Evolutionary conservation across 2,113 vertebrate species (phyloP).

Genomic region (Probosciger aterrimus): DNA sequence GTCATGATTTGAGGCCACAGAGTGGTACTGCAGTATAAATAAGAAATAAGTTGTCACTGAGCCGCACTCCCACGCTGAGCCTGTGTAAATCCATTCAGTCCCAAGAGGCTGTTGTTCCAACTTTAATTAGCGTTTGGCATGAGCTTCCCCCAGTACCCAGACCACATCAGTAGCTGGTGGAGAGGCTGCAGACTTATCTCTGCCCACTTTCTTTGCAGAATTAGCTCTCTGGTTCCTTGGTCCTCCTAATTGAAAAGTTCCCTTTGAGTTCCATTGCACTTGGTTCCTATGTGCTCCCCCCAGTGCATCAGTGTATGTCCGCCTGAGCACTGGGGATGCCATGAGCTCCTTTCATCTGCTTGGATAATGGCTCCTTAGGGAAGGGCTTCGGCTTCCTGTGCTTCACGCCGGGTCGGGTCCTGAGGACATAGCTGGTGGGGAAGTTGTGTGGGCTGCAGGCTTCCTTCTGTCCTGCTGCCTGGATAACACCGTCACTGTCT

Average conservation of each 20-base stretch:
- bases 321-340: not conserved
- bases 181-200: not conserved
- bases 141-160: not conserved
- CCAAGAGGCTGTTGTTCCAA: not conserved
- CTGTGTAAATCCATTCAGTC: constrained; percentile 12
- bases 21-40: not conserved
- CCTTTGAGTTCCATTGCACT: not conserved
- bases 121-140: not conserved
- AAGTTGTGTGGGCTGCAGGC: not conserved
- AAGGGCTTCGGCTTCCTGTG: not conserved
- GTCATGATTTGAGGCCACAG: not conserved
- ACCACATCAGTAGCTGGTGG: not conserved
- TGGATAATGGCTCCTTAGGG: not conserved
- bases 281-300: not conserved
- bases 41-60: not conserved
- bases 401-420: rapidly evolving
- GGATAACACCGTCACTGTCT: not conserved
- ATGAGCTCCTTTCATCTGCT: rapidly evolving
- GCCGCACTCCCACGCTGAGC: rapidly evolving
- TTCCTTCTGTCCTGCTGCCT: not conserved
- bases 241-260: not conserved
- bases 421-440: not conserved
- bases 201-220: not conserved
- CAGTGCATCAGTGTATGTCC: rapidly evolving
- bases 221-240: not conserved